phyloP scores from a whole-genome alignment of 2,113 vertebrate genomes.

The Vidua chalybeata region DNA sequence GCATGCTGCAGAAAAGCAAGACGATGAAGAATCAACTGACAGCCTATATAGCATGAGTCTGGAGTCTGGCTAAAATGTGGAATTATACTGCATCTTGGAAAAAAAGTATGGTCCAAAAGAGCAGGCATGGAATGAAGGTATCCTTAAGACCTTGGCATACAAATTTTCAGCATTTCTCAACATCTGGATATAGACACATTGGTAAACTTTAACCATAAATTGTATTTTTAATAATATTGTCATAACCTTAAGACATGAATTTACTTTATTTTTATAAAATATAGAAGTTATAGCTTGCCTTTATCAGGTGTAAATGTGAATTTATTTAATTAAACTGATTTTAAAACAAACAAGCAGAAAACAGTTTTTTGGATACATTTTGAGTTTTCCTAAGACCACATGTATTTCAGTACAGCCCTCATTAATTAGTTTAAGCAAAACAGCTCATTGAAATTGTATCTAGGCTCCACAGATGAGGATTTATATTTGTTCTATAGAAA shows the following conservation, averaged over 20 bases:
- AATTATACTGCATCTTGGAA: constrained; percentile 48
- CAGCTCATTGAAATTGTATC: not conserved
- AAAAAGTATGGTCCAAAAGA: constrained; percentile 16
- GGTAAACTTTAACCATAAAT: not conserved
- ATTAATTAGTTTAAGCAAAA: not conserved
- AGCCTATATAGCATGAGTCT: constrained; percentile 12
- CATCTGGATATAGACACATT: not conserved
- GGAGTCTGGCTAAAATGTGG: constrained; percentile 8
- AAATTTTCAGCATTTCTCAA: constrained; percentile 7
- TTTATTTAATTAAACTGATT: not conserved
- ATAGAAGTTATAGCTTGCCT: not conserved
- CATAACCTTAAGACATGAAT: not conserved
- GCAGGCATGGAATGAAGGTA: constrained; percentile 26
- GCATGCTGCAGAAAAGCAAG: constrained; percentile 13
- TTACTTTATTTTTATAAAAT: not conserved
- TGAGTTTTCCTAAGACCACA: not conserved
- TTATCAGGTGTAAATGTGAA: not conserved
- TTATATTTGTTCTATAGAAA: not conserved
- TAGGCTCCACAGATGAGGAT: not conserved
- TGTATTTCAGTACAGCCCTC: not conserved
- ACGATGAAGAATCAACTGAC: constrained; percentile 39
- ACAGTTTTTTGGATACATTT: not conserved
- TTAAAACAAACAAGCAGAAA: not conserved
- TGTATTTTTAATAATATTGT: not conserved
- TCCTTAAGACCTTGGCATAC: not conserved